phyloP scores from a whole-genome alignment of 53 echinoderm and acorn worm genomes.

The Glandiceps talaboti region DNA sequence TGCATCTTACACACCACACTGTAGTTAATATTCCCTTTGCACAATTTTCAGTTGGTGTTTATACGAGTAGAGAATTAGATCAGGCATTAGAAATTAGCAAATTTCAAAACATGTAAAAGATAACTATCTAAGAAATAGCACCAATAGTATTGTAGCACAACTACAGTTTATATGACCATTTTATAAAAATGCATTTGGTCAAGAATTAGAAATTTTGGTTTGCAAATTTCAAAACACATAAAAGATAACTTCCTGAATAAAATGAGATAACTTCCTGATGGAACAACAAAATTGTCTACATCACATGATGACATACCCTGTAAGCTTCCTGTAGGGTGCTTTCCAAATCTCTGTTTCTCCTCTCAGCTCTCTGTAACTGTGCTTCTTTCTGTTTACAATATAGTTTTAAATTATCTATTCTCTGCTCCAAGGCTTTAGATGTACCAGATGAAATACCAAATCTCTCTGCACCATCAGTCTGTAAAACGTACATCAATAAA shows the following conservation, averaged over 20 bases:
- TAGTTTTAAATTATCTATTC: conserved; percentile 34
- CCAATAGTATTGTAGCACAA: no score
- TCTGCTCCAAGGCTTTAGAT: conserved; percentile 23
- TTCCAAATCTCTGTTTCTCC: conserved; percentile 40
- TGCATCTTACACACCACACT: no score
- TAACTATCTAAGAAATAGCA: no score
- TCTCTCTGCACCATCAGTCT: conserved; percentile 30
- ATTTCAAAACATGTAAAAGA: no score
- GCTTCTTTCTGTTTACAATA: conserved; percentile 45
- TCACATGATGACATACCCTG: conserved; percentile 33
- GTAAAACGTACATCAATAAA: background rate
- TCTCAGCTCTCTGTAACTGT: conserved; percentile 34
- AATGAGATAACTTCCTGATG: background rate
- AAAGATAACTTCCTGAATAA: background rate
- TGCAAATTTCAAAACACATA: background rate
- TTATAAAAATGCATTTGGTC: no score
- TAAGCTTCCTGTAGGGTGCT: conserved; percentile 36
- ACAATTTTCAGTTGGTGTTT: no score
- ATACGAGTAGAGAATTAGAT: no score
- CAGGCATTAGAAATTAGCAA: no score
- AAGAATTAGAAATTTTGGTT: no score
- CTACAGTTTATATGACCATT: no score
- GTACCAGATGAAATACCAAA: conserved; percentile 19
- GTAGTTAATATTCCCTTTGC: no score
- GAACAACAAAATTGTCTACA: no score